Evolutionary conservation across 2,113 vertebrate species (phyloP).

Genomic region (Centrocercus urophasianus): DNA sequence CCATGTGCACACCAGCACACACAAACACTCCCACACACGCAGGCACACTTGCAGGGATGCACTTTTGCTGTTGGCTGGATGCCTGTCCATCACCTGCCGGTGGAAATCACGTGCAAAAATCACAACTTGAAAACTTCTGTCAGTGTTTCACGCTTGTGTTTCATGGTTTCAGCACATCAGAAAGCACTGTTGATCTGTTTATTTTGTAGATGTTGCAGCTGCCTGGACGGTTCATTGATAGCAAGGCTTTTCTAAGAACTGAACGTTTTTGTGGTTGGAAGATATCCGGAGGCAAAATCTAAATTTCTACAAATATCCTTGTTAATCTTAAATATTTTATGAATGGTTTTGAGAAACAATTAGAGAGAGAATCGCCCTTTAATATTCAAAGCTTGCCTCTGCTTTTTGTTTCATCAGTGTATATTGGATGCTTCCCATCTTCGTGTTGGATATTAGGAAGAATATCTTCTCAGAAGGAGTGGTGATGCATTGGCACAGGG

Average conservation of each 20-base stretch:
- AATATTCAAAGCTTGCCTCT: slow-evolving; percentile 16
- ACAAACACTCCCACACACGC: background rate
- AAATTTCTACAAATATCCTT: slow-evolving; percentile 30
- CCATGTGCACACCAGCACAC: background rate
- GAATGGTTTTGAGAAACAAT: slow-evolving; percentile 1
- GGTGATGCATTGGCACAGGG: too few species aligned
- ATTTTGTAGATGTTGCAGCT: background rate
- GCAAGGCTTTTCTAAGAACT: background rate
- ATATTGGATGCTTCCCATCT: background rate
- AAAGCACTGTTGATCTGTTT: background rate
- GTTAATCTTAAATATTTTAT: slow-evolving; percentile 42
- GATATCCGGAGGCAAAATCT: slow-evolving; percentile 23
- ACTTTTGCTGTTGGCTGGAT: background rate
- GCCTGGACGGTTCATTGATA: background rate
- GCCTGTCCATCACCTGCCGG: background rate
- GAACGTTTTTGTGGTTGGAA: slow-evolving; percentile 28
- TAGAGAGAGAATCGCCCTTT: slow-evolving; percentile 18
- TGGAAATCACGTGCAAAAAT: background rate
- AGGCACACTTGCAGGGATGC: background rate
- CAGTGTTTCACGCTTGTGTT: fast-evolving
- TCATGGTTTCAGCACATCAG: background rate
- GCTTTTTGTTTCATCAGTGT: slow-evolving; percentile 5
- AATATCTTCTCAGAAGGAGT: too few species aligned
- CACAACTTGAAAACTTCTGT: background rate
- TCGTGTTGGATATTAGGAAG: too few species aligned